phyloP scores from a whole-genome alignment of 2,113 vertebrate species.

The Planiliza haematocheilus region DNA sequence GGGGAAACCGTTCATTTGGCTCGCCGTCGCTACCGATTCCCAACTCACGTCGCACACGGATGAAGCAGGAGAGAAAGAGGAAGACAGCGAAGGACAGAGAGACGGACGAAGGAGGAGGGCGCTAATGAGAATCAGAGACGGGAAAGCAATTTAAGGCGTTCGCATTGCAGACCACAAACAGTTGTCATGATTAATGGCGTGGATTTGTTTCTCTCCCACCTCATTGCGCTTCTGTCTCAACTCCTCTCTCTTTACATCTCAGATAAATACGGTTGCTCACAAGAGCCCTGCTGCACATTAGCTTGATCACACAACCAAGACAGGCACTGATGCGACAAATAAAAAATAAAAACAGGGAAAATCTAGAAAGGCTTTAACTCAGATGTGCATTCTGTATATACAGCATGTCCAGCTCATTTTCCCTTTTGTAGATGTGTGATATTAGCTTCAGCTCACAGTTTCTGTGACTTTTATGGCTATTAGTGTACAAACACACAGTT shows the following conservation, averaged over 20 bases:
- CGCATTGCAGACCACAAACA: constrained; percentile 33
- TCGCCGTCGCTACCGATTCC: constrained; percentile 1
- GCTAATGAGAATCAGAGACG: constrained; percentile 63
- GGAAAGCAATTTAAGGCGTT: constrained; percentile 56
- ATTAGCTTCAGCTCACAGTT: no score
- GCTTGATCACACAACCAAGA: not conserved
- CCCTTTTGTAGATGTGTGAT: no score
- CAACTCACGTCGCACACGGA: constrained; percentile 32
- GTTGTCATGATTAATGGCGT: constrained; percentile 62
- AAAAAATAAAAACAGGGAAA: no score
- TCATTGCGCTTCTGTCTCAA: constrained; percentile 16
- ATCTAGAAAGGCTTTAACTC: no score
- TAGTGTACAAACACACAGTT: no score
- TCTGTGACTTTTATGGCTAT: no score
- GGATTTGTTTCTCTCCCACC: constrained; percentile 46
- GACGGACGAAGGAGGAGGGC: not conserved
- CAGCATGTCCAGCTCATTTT: no score
- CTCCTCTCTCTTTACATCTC: constrained; percentile 10
- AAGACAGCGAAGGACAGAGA: not conserved
- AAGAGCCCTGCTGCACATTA: not conserved
- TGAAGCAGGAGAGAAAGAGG: not conserved
- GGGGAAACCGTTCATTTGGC: constrained; percentile 17
- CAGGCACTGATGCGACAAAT: no score
- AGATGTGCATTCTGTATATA: no score
- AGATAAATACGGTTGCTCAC: constrained; percentile 33